phyloP scores from a whole-genome alignment of 2,888 invertebrate species.

The Leuctra nigra region DNA sequence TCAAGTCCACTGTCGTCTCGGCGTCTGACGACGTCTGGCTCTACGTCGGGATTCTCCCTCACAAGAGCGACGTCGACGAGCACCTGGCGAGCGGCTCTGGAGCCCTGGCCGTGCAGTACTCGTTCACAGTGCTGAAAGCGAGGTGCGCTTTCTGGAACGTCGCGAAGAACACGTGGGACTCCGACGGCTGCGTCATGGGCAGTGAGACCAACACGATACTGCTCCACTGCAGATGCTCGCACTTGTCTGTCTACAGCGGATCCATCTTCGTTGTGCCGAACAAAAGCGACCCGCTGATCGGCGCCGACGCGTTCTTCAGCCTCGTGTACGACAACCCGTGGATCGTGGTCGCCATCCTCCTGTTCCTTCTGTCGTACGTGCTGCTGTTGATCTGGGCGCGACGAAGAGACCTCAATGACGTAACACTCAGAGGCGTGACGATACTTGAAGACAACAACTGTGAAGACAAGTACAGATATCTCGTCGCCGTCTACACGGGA shows the following conservation, averaged over 20 bases:
- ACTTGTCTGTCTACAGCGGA: neutral
- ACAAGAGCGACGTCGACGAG: neutral
- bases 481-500: neutral
- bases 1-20: neutral
- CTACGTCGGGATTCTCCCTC: neutral
- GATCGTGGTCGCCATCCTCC: neutral
- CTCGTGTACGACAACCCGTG: neutral
- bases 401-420: neutral
- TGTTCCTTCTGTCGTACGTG: neutral
- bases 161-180: neutral
- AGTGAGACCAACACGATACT: neutral
- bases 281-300: neutral
- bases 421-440: neutral
- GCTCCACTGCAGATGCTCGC: neutral
- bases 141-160: neutral
- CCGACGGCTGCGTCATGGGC: neutral
- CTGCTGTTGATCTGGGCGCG: slow-evolving; percentile 4
- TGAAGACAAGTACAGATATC: neutral
- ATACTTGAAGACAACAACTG: neutral
- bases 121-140: neutral
- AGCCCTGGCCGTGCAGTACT: neutral
- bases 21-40: neutral
- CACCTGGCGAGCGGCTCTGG: neutral
- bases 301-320: neutral
- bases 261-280: neutral